Conservation (phyloP, 2,888 invertebrate species). For the Volucella zonaria region DNA sequence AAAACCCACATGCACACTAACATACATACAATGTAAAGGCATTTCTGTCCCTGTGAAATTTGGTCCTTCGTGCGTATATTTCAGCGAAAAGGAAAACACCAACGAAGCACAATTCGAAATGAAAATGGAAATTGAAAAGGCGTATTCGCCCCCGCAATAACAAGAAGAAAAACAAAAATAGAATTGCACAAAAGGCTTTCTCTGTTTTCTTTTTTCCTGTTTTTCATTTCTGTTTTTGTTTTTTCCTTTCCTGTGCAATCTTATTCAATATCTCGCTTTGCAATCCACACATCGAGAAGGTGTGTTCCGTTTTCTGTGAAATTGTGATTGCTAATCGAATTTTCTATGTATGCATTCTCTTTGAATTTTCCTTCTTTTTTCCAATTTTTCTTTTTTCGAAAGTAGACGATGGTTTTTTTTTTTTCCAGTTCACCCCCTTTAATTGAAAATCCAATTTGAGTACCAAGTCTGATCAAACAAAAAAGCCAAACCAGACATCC, state of each 20-base stretch:
- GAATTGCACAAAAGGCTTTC: background rate
- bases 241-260: background rate
- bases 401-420: background rate
- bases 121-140: slow-evolving; percentile 41
- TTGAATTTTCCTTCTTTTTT: background rate
- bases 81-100: slow-evolving; percentile 20
- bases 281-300: slow-evolving; percentile 21
- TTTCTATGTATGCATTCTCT: slow-evolving; percentile 5
- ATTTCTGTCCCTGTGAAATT: background rate
- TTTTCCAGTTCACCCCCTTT: slow-evolving; percentile 14
- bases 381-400: background rate
- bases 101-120: background rate
- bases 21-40: background rate
- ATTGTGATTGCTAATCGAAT: slow-evolving; percentile 68
- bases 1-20: no score
- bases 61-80: slow-evolving; percentile 23
- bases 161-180: slow-evolving; percentile 16
- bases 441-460: slow-evolving; percentile 70
- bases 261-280: slow-evolving; percentile 30
- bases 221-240: slow-evolving; percentile 16
- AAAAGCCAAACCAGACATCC: slow-evolving; percentile 46
- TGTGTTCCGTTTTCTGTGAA: slow-evolving; percentile 31
- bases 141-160: background rate
- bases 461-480: slow-evolving; percentile 61
- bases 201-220: background rate